These are phyloP conservation scores for Orgyia antiqua DNA, from an alignment of 2,888 invertebrate species.

Conservation along the genomic window DNA sequence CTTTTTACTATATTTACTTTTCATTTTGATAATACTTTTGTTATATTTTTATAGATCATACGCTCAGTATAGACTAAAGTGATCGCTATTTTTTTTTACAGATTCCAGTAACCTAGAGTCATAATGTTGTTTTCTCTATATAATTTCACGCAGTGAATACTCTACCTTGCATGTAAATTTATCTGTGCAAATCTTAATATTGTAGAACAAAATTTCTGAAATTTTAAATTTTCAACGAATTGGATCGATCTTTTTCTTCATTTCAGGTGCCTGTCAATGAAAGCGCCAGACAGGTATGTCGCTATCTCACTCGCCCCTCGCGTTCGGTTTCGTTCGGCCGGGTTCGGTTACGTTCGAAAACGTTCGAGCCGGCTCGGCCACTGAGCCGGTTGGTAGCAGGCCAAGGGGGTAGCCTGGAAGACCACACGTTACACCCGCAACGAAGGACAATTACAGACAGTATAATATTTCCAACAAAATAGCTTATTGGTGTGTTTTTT, in stretches of 20 bases:
- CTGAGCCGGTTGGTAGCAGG: conserved; percentile 57
- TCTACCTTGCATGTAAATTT: conserved; percentile 72
- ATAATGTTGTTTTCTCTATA: no score
- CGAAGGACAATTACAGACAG: conserved; percentile 67
- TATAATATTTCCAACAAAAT: conserved; percentile 67
- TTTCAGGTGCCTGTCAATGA: conserved; percentile 87
- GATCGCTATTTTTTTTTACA: no score
- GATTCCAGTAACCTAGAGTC: no score
- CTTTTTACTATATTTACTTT: conserved; percentile 70
- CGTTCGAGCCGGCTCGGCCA: conserved; percentile 63
- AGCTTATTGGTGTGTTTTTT: conserved; percentile 74
- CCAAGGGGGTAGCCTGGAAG: conserved; percentile 75
- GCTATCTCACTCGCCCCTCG: conserved; percentile 63
- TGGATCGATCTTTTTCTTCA: conserved; percentile 82
- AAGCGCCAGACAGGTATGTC: conserved; percentile 85
- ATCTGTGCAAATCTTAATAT: conserved; percentile 59
- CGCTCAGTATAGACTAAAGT: no score
- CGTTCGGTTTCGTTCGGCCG: conserved; percentile 71
- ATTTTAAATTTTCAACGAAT: conserved; percentile 80
- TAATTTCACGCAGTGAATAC: no score
- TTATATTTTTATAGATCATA: conserved; percentile 6
- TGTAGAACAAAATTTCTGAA: conserved; percentile 48
- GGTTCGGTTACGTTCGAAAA: conserved; percentile 67
- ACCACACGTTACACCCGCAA: conserved; percentile 72
- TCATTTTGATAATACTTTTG: conserved; percentile 62